Base-by-base conservation (phyloP, 1,140 invertebrate species). In the Phthorimaea operculella region DNA sequence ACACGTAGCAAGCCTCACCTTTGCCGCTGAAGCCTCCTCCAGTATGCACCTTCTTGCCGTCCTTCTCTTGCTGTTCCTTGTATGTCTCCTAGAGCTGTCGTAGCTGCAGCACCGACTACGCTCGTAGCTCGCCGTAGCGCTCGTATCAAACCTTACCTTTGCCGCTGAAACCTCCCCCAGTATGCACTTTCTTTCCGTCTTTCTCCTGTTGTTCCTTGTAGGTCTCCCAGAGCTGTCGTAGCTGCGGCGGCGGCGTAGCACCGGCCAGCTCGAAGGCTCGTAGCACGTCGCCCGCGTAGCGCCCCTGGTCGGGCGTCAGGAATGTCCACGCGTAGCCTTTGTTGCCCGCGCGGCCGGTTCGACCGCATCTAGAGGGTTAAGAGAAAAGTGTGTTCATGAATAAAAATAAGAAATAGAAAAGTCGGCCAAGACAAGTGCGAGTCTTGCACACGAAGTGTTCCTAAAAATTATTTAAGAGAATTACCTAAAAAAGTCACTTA, bases 261-360 rank as follows among this genome's bases (percentile, higher is more conserved):
- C 21, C 21, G 21, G 21, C 21, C 6, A 95, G 77, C 77, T 99
- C 96, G 36, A 98, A 28, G 2, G 21, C 21, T 28, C 21, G 21
- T 28, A 28, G 21, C 21, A 99, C 92, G 77, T 99, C 97, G n/a
- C 94, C 95, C 5, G 96, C 90, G 85, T 97, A 96, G 42, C 93
- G 88, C 21, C 94, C 94, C 81, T 99, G 97, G 55, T 99, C 97
- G 0, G 92, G 91, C 0, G 98, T 98, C 9, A 99, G 90, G 73
- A 99, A 99, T 0, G 98, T 99, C 83, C 95, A 99, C 0, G 98
- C 97, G 71, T 88, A 93, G 15, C 98, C 98, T 83, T 98, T 98
- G 74, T 99, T 99, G 4, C 98, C 98, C 18, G 98, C 98, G 49
- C 98, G 87, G 1, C 94, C 94, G 0, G 94, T 96, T 48, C 94